Conservation (phyloP, 2,888 invertebrate genomes). For the Lysandra bellargus region DNA sequence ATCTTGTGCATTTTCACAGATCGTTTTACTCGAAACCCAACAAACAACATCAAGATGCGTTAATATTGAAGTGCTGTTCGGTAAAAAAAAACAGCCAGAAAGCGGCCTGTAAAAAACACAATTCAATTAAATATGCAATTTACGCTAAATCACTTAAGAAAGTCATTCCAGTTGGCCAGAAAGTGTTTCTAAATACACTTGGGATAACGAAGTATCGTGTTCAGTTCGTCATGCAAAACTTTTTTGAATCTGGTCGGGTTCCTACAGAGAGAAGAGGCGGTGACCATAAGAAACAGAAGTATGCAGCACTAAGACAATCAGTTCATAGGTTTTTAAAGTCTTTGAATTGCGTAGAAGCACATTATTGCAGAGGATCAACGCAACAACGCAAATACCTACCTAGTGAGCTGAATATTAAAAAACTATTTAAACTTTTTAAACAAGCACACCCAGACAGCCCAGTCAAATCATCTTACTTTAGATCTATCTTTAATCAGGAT, state of each 20-base stretch:
- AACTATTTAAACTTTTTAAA: constrained; percentile 17
- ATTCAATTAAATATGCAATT: too few relatives aligned
- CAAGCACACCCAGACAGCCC: constrained; percentile 20
- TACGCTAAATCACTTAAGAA: too few relatives aligned
- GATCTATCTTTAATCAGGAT: constrained; percentile 18
- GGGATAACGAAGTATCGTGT: too few relatives aligned
- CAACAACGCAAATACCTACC: constrained; percentile 21
- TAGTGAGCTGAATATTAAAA: constrained; percentile 27
- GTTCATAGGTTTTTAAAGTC: too few relatives aligned
- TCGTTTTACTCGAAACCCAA: constrained; percentile 17
- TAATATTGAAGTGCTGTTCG: too few relatives aligned
- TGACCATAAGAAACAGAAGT: constrained; percentile 13
- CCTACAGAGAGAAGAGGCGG: constrained; percentile 11
- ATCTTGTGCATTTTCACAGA: not conserved
- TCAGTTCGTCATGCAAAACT: too few relatives aligned
- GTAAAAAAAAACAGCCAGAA: too few relatives aligned
- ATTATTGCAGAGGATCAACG: constrained; percentile 7
- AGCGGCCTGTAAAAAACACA: too few relatives aligned
- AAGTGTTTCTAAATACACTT: too few relatives aligned
- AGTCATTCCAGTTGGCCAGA: too few relatives aligned
- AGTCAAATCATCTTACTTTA: constrained; percentile 23
- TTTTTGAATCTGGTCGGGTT: constrained; percentile 21
- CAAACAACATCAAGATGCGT: constrained; percentile 18
- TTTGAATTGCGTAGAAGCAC: not conserved
- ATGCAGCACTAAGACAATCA: not conserved